phyloP scores from a whole-genome alignment of 2,888 invertebrate species.

The Stratiomys singularior region DNA sequence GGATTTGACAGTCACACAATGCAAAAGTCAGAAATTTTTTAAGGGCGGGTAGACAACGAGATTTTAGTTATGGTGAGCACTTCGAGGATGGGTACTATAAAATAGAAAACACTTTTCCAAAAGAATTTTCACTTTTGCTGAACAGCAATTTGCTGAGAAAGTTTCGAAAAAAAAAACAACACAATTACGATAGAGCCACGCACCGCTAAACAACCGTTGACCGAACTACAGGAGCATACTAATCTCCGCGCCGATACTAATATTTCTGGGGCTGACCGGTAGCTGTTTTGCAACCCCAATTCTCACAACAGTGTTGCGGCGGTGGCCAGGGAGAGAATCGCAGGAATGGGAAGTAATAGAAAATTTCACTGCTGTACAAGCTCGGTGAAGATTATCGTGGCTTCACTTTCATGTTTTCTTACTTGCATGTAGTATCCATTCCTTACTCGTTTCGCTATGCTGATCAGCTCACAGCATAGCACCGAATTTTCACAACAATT shows the following conservation, averaged over 20 bases:
- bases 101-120: too few relatives aligned
- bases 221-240: conserved; percentile 37
- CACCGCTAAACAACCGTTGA: conserved; percentile 22
- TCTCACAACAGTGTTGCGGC: background rate
- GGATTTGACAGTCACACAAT: background rate
- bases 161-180: background rate
- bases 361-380: background rate
- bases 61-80: too few relatives aligned
- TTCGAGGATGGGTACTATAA: too few relatives aligned
- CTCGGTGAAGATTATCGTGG: background rate
- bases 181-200: conserved; percentile 7
- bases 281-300: background rate
- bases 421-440: too few relatives aligned
- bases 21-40: too few relatives aligned
- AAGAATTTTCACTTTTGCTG: background rate
- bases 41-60: too few relatives aligned
- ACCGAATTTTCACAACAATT: too few relatives aligned
- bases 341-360: background rate
- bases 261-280: conserved; percentile 17
- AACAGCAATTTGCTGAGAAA: background rate
- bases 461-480: too few relatives aligned
- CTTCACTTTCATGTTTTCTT: background rate
- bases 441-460: background rate
- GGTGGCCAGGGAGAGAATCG: background rate
- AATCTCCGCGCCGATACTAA: conserved; percentile 13